Conservation (phyloP, 2,113 vertebrate species). For the Istiophorus platypterus region DNA sequence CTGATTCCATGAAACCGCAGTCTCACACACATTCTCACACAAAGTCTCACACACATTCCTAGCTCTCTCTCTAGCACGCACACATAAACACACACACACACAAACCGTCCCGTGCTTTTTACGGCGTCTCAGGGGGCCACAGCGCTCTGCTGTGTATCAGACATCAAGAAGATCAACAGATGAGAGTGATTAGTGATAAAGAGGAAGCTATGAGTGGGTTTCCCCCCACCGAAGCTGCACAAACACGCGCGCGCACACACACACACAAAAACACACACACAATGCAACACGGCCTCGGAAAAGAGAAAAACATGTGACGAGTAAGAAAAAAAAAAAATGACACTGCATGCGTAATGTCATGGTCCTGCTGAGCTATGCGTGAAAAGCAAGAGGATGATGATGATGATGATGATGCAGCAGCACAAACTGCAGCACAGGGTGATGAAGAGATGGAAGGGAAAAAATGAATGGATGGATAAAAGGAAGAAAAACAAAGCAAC, state of each 20-base stretch:
- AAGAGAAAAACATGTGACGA: constrained; percentile 22
- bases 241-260: constrained; percentile 80
- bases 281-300: constrained; percentile 49
- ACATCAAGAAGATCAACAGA: constrained; percentile 84
- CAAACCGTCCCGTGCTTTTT: constrained; percentile 1
- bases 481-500: neutral
- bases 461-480: neutral
- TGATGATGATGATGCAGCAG: no score
- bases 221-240: constrained; percentile 46
- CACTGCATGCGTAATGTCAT: constrained; percentile 5
- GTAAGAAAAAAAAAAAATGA: constrained; percentile 33
- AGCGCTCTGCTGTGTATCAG: constrained; percentile 67
- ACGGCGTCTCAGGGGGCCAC: constrained; percentile 38
- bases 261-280: constrained; percentile 62
- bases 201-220: constrained; percentile 92
- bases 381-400: no score
- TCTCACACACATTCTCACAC: constrained; percentile 6
- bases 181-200: constrained; percentile 96
- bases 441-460: neutral
- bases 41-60: constrained; percentile 1
- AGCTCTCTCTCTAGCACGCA: neutral
- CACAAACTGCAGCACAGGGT: neutral
- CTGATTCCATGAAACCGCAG: constrained; percentile 43
- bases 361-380: constrained; percentile 6
- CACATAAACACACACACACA: constrained; percentile 12